These are phyloP conservation scores for Luehdorfia chinensis DNA, from an alignment of 1,140 invertebrate species.

Conservation along the genomic window DNA sequence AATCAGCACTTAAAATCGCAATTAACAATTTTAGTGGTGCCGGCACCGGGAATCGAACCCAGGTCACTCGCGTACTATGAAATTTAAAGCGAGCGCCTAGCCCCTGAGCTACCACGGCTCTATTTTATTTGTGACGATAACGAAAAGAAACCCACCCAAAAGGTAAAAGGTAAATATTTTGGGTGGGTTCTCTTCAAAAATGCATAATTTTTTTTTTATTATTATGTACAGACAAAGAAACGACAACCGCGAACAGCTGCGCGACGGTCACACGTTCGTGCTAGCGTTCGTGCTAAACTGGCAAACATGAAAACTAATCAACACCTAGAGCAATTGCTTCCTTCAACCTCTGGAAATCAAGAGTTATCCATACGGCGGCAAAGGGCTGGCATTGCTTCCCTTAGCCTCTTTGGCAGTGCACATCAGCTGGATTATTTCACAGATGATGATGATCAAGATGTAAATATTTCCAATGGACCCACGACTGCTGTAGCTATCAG, in stretches of 20 bases:
- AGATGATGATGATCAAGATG: constrained; percentile 63
- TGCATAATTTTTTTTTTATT: no score
- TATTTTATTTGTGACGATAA: no score
- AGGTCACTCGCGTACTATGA: no score
- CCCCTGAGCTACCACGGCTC: no score
- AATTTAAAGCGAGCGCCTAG: no score
- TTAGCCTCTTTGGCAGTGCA: constrained; percentile 79
- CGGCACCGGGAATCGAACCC: no score
- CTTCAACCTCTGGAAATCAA: constrained; percentile 39
- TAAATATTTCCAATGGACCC: constrained; percentile 33
- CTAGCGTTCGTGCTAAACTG: constrained; percentile 53
- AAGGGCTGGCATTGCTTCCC: constrained; percentile 37
- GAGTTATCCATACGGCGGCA: constrained; percentile 48
- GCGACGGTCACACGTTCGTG: constrained; percentile 52
- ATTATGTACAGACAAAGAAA: constrained; percentile 33
- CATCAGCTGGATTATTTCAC: constrained; percentile 82
- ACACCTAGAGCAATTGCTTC: constrained; percentile 31
- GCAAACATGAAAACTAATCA: constrained; percentile 29
- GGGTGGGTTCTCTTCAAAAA: no score
- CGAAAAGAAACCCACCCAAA: no score
- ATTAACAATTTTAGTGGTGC: no score
- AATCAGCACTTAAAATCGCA: no score
- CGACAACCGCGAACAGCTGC: constrained; percentile 68
- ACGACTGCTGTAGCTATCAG: constrained; percentile 61
- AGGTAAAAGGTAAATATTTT: no score